Evolutionary conservation across 2,113 vertebrate genomes (phyloP).

Genomic region (Phrynosoma platyrhinos): DNA sequence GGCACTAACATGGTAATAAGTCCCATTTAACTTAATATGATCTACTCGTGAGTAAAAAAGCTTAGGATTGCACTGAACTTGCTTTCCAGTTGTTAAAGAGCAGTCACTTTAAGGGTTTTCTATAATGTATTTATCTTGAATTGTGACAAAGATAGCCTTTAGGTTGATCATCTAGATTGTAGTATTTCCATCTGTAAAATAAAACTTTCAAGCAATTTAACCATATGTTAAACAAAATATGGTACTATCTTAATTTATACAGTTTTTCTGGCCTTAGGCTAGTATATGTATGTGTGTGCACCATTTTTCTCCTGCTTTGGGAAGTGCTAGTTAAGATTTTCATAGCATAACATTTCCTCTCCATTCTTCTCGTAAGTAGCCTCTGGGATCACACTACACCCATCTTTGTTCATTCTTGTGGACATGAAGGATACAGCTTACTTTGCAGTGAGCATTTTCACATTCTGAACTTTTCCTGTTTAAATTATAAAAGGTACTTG

Average conservation of each 20-base stretch:
- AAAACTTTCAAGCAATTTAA: not conserved
- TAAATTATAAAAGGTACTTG: not conserved
- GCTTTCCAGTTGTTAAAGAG: not conserved
- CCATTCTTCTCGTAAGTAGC: not conserved
- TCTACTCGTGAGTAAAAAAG: not conserved
- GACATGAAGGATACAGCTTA: not conserved
- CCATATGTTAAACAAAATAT: slow-evolving; percentile 5
- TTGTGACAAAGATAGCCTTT: not conserved
- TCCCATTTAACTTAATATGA: not conserved
- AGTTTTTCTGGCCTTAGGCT: not conserved
- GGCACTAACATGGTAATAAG: not conserved
- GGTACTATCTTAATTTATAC: slow-evolving; percentile 15
- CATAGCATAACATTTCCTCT: not conserved
- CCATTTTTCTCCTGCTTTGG: not conserved
- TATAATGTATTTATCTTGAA: not conserved
- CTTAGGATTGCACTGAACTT: not conserved
- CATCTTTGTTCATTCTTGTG: not conserved
- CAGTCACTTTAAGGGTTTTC: not conserved
- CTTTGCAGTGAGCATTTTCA: not conserved
- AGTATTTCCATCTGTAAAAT: not conserved
- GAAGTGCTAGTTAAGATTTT: slow-evolving; percentile 19
- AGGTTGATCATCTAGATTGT: not conserved
- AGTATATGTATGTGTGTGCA: not conserved
- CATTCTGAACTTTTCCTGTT: not conserved
- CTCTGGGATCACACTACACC: not conserved